Base-by-base conservation (phyloP, 2,888 invertebrate species). In the Thecocarcelia acutangulata region DNA sequence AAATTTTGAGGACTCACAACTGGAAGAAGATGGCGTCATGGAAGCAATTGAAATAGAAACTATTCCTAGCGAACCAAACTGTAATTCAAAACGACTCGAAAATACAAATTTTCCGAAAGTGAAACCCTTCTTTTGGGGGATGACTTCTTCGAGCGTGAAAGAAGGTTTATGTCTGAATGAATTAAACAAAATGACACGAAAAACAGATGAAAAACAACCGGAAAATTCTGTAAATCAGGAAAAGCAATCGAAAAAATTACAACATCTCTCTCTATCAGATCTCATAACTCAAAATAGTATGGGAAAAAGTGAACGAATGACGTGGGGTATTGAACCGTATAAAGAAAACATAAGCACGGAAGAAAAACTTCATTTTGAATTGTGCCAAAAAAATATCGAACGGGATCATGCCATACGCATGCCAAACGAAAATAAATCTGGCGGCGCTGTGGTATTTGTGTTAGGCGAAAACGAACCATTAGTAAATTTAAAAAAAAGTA, bases 391-490 rank as follows among this genome's bases (percentile, higher is more conserved):
- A 73, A 83, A 85, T 13, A 86, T 88, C 8, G 87, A 89, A 74
- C 85, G 87, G 3, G 87, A 87, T 54, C 87, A 87, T 50, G 88
- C 86, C 21, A 87, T 87, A 4, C 72, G 83, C 5, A 80, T 85
- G 0, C 83, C 85, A 8, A 81, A 80, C 2, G 74, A 66, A 24
- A 86, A 86, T n/a, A 37, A 44, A 13, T 17, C 61, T 17, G n/a
- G 83, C 5, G 87, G 86, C 4, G 87, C 89, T 37, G 95, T 95
- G 0, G 91, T 95, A 9, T 95, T 95, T 88, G 94, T 95, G 4
- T 88, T 95, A 58, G 95, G 95, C 19, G 95, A 95, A 75, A 92
- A 94, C 86, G 95, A 95, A 83, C 92, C 93, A 85, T 88, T 95
- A 46, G 92, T 94, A 3, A 94, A 94, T 52, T 87, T 95, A 56